Evolutionary conservation across 2,888 invertebrate genomes (phyloP).

Genomic region (Tetrapedia diversipes): DNA sequence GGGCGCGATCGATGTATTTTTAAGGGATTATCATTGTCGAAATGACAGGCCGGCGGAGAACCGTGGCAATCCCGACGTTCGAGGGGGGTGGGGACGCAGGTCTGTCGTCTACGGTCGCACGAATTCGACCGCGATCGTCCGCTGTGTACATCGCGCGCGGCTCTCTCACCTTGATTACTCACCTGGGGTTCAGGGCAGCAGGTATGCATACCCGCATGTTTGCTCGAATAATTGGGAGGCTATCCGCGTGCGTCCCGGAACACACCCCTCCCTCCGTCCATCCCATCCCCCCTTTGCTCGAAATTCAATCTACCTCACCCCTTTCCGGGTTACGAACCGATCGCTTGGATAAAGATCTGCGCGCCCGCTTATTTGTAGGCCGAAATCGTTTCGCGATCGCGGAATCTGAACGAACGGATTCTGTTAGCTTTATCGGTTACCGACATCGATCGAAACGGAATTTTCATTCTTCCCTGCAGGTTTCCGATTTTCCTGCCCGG

Average conservation of each 20-base stretch:
- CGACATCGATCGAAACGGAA: background rate
- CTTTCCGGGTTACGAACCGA: conserved; percentile 55
- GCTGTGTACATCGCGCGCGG: conserved; percentile 57
- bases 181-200: conserved; percentile 68
- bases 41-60: conserved; percentile 35
- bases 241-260: conserved; percentile 59
- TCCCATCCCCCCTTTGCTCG: too few relatives aligned
- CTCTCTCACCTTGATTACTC: conserved; percentile 74
- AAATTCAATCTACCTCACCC: conserved; percentile 68
- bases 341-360: conserved; percentile 65
- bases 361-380: conserved; percentile 53
- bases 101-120: conserved; percentile 36
- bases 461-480: background rate
- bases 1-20: conserved; percentile 24
- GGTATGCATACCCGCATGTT: conserved; percentile 73
- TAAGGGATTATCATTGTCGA: conserved; percentile 46
- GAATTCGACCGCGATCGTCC: conserved; percentile 58
- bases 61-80: conserved; percentile 41
- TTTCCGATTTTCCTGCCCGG: too few relatives aligned
- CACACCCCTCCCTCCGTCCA: too few relatives aligned
- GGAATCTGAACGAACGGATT: background rate
- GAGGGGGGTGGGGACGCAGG: conserved; percentile 4
- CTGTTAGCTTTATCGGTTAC: conserved; percentile 36
- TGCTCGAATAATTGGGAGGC: conserved; percentile 72
- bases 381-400: conserved; percentile 54